Percentiles rank a stretch among this genome's conserved stretches.
Evolutionary conservation across 1,140 invertebrate genomes (phyloP).

Genomic region (Achroia grisella): DNA sequence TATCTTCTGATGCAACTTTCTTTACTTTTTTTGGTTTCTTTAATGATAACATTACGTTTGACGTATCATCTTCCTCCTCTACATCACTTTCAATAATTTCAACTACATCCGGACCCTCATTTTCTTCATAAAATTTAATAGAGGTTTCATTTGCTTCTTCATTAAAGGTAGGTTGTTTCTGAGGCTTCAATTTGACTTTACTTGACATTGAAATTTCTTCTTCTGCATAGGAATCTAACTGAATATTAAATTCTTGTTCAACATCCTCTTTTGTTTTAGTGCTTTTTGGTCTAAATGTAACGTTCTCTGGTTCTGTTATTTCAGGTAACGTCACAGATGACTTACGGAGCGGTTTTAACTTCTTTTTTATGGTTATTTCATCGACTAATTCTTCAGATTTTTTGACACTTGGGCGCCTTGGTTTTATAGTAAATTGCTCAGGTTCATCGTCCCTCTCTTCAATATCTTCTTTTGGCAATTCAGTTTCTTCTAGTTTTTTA

Average conservation of each 20-base stretch:
- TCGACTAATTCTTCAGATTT: conserved; percentile 80
- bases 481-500: conserved; percentile 31
- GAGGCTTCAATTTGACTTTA: conserved; percentile 85
- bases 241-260: conserved; percentile 90
- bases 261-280: conserved; percentile 87
- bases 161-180: conserved; percentile 78
- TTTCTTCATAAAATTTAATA: conserved; percentile 80
- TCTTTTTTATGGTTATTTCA: conserved; percentile 81
- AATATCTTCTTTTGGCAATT: conserved; percentile 9
- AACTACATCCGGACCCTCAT: conserved; percentile 74
- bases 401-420: conserved; percentile 61
- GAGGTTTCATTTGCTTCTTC: conserved; percentile 83
- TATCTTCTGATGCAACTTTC: conserved; percentile 27
- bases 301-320: conserved; percentile 81
- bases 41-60: conserved; percentile 40
- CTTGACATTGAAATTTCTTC: conserved; percentile 90
- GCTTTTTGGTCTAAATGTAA: conserved; percentile 81
- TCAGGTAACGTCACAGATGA: conserved; percentile 78
- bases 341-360: conserved; percentile 78
- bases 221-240: conserved; percentile 87
- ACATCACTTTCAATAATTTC: conserved; percentile 83
- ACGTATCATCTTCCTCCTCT: conserved; percentile 74
- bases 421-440: conserved; percentile 75
- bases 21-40: conserved; percentile 33
- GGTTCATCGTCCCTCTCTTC: conserved; percentile 42